Percentiles rank a stretch among this genome's conserved stretches.
phyloP scores from a whole-genome alignment of 1,140 invertebrate species.

The Nasonia vitripennis region DNA sequence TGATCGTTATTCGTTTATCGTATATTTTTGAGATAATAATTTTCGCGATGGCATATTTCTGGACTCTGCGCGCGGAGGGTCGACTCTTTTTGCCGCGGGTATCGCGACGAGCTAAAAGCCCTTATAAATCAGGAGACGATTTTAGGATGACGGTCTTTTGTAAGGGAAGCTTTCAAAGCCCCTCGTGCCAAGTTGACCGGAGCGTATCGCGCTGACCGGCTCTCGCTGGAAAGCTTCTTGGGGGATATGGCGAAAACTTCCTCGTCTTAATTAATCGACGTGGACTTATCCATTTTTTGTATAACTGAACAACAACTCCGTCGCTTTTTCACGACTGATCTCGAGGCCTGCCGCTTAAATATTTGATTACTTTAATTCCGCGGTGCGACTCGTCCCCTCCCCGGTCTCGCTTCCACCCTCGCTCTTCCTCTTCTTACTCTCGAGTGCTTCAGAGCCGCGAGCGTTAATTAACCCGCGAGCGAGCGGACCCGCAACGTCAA shows the following conservation, averaged over 20 bases:
- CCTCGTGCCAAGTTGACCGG: not conserved
- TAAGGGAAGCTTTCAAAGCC: slow-evolving; percentile 45
- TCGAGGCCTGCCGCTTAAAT: slow-evolving; percentile 14
- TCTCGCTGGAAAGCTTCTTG: not conserved
- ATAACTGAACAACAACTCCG: too few species aligned
- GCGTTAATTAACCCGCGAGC: slow-evolving; percentile 72
- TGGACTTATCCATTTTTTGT: not conserved
- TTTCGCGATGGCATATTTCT: slow-evolving; percentile 12
- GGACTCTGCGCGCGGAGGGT: not conserved
- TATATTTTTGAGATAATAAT: not conserved
- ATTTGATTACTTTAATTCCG: slow-evolving; percentile 48
- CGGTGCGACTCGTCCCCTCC: not conserved
- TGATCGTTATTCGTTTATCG: too few species aligned
- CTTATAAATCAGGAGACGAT: slow-evolving; percentile 49
- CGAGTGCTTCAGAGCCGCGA: slow-evolving; percentile 51
- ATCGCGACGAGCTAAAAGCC: slow-evolving; percentile 43
- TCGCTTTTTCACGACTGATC: not conserved
- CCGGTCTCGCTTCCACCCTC: not conserved
- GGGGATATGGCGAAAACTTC: not conserved
- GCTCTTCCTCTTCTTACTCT: slow-evolving; percentile 18
- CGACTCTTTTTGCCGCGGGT: slow-evolving; percentile 13
- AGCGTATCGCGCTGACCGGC: not conserved
- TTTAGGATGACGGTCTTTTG: slow-evolving; percentile 39
- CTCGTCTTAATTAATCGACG: not conserved
- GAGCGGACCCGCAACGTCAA: slow-evolving; percentile 67